Base-by-base conservation (phyloP, 1,140 invertebrate genomes). In the Saccostrea echinata region DNA sequence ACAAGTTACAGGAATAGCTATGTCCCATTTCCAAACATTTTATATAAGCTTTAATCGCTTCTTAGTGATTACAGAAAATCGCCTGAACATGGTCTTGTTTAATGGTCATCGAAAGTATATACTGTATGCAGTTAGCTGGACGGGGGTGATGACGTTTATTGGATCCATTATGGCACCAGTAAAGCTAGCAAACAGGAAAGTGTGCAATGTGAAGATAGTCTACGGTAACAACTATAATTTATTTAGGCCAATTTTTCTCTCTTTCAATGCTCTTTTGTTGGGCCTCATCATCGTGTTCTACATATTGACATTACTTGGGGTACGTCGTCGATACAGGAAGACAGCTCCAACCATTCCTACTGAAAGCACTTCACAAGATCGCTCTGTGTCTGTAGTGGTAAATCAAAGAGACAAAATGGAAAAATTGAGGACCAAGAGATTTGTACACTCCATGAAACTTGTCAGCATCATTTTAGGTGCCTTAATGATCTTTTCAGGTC, bases 21-120 rank as follows among this genome's bases (percentile, higher is more conserved):
- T 64, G 57, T 64, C 57, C 24, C 57, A 64, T 24, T 64, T 64
- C 57, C 57, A 64, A 24, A 64, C 57, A 64, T 64, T 64, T 64
- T 64, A 64, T 24, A 64, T 64, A 13, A 64, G 57, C 57, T 64
- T 64, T 24, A 64, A 64, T 24, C 57, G 57, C 24, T 64, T 64
- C 24, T 24, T 64, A 21, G 57, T 64, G 21, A 64, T 64, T 64
- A 64, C 57, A n/a, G 57, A 64, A n/a, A 64, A 24, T 24, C 21
- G 57, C 11, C 57, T 64, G 21, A 64, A 64, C 21, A 24, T 9
- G 57, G 24, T 64, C 21, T n/a, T 64, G 57, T 64, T 64, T 24
- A 18, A 64, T 21, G 57, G 57, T n/a, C 24, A 64, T 21, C 57
- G 57, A 8, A 64, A 64, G 57, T 64, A 64, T 21, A n/a, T 64